Percentiles rank a stretch among this genome's conserved stretches.
Evolutionary conservation across 2,888 invertebrate species (phyloP).

Genomic region (Alcis repandata): DNA sequence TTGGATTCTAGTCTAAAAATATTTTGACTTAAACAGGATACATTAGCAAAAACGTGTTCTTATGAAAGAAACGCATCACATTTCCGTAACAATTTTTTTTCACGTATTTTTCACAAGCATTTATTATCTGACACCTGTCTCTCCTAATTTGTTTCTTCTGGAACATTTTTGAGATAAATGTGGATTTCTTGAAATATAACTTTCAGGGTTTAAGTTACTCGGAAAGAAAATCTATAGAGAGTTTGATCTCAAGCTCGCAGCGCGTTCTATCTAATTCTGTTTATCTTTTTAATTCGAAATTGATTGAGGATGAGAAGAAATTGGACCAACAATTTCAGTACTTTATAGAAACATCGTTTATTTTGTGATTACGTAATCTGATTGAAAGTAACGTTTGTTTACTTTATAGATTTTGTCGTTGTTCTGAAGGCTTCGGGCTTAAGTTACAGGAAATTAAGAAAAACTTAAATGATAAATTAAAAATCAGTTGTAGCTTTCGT

Average conservation of each 20-base stretch:
- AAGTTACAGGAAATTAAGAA: background rate
- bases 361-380: constrained; percentile 9
- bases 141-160: constrained; percentile 21
- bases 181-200: constrained; percentile 5
- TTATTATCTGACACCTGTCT: constrained; percentile 8
- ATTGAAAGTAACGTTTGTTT: constrained; percentile 3
- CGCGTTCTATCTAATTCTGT: constrained; percentile 23
- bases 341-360: constrained; percentile 11
- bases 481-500: too few relatives aligned
- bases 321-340: constrained; percentile 10
- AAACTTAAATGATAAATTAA: too few relatives aligned
- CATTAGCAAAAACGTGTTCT: background rate
- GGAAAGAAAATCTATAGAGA: constrained; percentile 17
- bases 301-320: constrained; percentile 26
- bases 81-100: constrained; percentile 5
- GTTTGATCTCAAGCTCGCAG: constrained; percentile 12
- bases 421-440: background rate
- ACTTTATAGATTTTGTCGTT: background rate
- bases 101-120: background rate
- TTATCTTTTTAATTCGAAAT: constrained; percentile 33
- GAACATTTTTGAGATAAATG: constrained; percentile 15
- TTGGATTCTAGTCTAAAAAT: background rate
- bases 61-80: background rate
- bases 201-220: constrained; percentile 23
- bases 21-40: background rate